Evolutionary conservation across 2,888 invertebrate genomes (phyloP).

Genomic region (Cosmopolites sordidus): DNA sequence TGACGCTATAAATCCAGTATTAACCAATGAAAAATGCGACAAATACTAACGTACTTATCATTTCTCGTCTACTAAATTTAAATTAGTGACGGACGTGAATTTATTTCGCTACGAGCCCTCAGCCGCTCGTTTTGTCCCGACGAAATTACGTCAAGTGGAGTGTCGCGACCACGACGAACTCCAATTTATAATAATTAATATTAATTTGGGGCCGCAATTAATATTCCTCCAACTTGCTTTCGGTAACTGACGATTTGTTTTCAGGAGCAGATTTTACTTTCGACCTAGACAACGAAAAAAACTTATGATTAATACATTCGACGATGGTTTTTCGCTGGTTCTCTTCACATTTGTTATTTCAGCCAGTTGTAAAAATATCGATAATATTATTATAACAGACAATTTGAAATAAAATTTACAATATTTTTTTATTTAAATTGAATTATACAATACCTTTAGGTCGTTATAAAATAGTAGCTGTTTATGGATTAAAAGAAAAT

Average conservation of each 20-base stretch:
- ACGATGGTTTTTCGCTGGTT: too few species aligned
- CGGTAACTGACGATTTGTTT: neutral
- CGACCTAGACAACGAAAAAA: too few species aligned
- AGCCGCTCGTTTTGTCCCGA: slow-evolving; percentile 13
- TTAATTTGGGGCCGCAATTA: slow-evolving; percentile 20
- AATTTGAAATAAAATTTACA: too few species aligned
- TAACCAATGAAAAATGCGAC: slow-evolving; percentile 24
- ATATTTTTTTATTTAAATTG: too few species aligned
- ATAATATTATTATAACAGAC: too few species aligned
- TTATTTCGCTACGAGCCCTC: slow-evolving; percentile 19
- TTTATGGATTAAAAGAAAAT: too few species aligned
- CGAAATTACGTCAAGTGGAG: slow-evolving; percentile 9
- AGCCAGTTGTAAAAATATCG: too few species aligned
- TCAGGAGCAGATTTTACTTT: too few species aligned
- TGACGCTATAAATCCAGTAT: slow-evolving; percentile 22
- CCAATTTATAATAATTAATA: slow-evolving; percentile 23
- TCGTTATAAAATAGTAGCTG: too few species aligned
- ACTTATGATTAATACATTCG: too few species aligned
- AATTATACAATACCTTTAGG: too few species aligned
- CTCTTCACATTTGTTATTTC: too few species aligned
- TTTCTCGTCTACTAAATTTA: slow-evolving; percentile 22
- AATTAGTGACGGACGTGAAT: slow-evolving; percentile 15
- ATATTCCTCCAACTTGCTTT: slow-evolving; percentile 7
- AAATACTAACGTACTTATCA: slow-evolving; percentile 24
- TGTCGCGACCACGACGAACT: slow-evolving; percentile 12